Base-by-base conservation (phyloP, 2,888 invertebrate species). In the Eilema sororculum region DNA sequence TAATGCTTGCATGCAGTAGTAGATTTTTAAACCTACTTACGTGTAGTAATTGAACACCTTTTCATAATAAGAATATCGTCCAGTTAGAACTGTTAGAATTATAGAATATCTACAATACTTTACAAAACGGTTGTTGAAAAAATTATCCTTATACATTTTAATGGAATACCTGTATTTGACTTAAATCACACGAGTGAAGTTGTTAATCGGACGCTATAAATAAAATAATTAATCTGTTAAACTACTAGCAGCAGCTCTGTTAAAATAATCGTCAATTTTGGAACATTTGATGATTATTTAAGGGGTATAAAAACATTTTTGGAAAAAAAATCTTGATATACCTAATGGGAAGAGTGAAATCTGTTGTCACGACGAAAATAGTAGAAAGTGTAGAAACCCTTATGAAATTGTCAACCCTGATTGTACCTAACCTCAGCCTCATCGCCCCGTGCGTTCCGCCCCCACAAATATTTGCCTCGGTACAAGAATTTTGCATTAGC, bases 401-500 rank as follows among this genome's bases (percentile, higher is more conserved):
- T 70, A 78, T 74, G 76, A 68, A 74, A 76, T 78, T 80, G 79
- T 82, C 80, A 85, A 79, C 80, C 78, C 77, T 82, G 63, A 74
- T 67, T 41, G 69, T 70, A 77, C 76, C 79, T 73, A 75, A 71
- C 77, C 76, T 78, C 81, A 75, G 71, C 77, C 76, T 78, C 81
- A 78, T 72, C n/a, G 52, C 80, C 85, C 83, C 75, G 76, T 64
- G 74, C 77, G 72, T 77, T 78, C 87, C 87, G 87, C 89, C 89
- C 89, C 87, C 88, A 84, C 89, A 88, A 90, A 92, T 90, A 91
- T 90, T 90, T 87, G 86, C 83, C 76, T 84, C 81, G 83, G 78
- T 85, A 93, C 92, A 93, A 83, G 91, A 86, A 83, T 91, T 91
- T 91, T 86, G 90, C 93, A 93, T 93, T 93, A 92, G 87, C 89